Evolutionary conservation across 2,113 vertebrate species (phyloP).

Genomic region (Psephotus haematonotus): DNA sequence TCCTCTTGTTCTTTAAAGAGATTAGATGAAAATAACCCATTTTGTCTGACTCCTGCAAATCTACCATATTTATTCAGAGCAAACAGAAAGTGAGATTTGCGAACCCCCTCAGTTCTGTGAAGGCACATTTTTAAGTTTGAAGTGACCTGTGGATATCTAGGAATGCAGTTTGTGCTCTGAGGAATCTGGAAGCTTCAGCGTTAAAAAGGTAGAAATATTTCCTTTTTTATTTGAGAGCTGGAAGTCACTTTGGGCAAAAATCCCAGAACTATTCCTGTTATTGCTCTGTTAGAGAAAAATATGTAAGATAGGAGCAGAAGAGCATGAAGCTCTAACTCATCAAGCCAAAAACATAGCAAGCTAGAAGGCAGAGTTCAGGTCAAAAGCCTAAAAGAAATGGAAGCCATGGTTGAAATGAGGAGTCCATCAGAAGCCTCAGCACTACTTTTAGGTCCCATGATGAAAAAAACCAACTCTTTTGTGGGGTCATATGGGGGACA

Average conservation of each 20-base stretch:
- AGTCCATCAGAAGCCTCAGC: background rate
- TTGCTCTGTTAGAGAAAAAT: slow-evolving; percentile 33
- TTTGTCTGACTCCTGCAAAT: background rate
- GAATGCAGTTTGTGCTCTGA: background rate
- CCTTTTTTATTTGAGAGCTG: background rate
- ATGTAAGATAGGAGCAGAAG: background rate
- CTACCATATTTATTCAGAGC: background rate
- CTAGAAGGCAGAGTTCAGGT: slow-evolving; percentile 12
- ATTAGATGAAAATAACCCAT: background rate
- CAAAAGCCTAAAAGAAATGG: slow-evolving; percentile 29
- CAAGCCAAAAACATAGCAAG: background rate
- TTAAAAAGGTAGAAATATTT: slow-evolving; percentile 5
- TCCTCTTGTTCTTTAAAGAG: background rate
- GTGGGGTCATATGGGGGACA: slow-evolving; percentile 3
- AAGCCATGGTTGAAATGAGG: background rate
- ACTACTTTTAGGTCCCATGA: slow-evolving; percentile 16
- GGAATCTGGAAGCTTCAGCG: background rate
- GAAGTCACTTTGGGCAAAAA: slow-evolving; percentile 32
- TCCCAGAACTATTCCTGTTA: slow-evolving; percentile 32
- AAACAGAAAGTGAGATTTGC: background rate
- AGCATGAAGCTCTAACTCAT: slow-evolving; percentile 23
- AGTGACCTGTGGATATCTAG: background rate
- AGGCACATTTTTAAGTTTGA: background rate
- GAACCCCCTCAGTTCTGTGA: background rate
- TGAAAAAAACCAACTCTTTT: background rate